Evolutionary conservation across 2,797 vertebrate species (phyloP).

Genomic region (Sebastes itinus): DNA sequence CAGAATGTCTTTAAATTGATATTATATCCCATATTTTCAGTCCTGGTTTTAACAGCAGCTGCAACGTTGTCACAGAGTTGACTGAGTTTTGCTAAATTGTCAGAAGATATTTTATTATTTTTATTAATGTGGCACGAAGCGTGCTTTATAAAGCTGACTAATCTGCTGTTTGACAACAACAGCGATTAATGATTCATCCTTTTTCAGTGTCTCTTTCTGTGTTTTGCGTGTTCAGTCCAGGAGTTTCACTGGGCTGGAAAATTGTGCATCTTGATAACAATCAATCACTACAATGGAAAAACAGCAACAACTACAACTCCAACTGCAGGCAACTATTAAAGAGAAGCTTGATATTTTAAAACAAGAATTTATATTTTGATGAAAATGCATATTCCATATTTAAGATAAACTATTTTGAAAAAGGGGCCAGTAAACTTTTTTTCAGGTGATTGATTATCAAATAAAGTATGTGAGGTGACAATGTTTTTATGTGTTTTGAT

Average conservation of each 20-base stretch:
- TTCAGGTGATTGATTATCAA: slow-evolving; percentile 70
- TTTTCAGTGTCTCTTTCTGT: slow-evolving; percentile 27
- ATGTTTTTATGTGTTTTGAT: not conserved
- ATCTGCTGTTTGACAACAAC: not conserved
- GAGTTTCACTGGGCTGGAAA: slow-evolving; percentile 19
- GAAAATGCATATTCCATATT: slow-evolving; percentile 62
- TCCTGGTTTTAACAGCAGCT: not conserved
- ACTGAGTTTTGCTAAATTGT: not conserved
- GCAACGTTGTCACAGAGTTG: not conserved
- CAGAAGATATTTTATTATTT: not conserved
- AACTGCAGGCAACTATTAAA: slow-evolving; percentile 36
- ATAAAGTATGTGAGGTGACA: slow-evolving; percentile 63
- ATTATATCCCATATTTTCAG: not conserved
- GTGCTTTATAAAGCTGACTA: not conserved
- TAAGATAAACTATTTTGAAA: slow-evolving; percentile 75
- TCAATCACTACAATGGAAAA: slow-evolving; percentile 44
- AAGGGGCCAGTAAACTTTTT: slow-evolving; percentile 59
- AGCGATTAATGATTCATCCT: slow-evolving; percentile 4
- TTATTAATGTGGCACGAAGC: not conserved
- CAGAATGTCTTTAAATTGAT: slow-evolving; percentile 13
- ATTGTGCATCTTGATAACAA: slow-evolving; percentile 51
- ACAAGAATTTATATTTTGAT: slow-evolving; percentile 72
- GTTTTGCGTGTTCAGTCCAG: slow-evolving; percentile 23
- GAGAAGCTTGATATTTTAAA: slow-evolving; percentile 60
- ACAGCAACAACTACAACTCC: not conserved